Evolutionary conservation across 2,797 vertebrate genomes (phyloP).

Genomic region (Onychomys torridus): DNA sequence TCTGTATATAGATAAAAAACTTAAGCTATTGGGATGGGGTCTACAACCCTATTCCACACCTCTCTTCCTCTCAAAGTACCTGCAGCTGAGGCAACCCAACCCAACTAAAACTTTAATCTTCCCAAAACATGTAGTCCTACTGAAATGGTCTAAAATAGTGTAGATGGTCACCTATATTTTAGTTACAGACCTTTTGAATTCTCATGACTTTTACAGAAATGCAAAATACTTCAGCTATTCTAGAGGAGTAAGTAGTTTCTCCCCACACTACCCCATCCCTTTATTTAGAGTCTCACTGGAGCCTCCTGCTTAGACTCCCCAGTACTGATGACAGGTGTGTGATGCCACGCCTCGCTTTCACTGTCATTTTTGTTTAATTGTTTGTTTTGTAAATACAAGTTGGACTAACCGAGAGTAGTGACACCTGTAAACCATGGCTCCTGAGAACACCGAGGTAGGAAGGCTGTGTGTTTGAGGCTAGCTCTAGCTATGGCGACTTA

Average conservation of each 20-base stretch:
- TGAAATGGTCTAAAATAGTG: constrained; percentile 40
- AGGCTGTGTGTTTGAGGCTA: neutral
- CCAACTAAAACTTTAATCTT: neutral
- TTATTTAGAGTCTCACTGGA: neutral
- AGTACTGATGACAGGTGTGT: neutral
- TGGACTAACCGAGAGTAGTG: neutral
- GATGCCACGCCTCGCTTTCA: neutral
- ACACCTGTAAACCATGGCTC: neutral
- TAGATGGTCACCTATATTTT: neutral
- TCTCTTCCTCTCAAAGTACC: neutral
- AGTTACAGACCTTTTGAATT: neutral
- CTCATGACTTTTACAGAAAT: neutral
- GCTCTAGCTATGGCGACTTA: neutral
- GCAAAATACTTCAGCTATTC: constrained; percentile 37
- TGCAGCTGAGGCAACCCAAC: neutral
- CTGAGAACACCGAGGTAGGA: neutral
- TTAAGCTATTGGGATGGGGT: neutral
- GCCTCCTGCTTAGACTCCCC: neutral
- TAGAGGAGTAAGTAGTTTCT: constrained; percentile 42
- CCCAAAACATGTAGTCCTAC: neutral
- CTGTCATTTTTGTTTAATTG: neutral
- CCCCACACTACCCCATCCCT: neutral
- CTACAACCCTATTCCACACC: neutral
- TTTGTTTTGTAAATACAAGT: neutral
- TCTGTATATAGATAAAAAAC: constrained; percentile 62